These are phyloP conservation scores for Alentia gelatinosa DNA, from an alignment of 2,888 invertebrate species.

Conservation along the genomic window DNA sequence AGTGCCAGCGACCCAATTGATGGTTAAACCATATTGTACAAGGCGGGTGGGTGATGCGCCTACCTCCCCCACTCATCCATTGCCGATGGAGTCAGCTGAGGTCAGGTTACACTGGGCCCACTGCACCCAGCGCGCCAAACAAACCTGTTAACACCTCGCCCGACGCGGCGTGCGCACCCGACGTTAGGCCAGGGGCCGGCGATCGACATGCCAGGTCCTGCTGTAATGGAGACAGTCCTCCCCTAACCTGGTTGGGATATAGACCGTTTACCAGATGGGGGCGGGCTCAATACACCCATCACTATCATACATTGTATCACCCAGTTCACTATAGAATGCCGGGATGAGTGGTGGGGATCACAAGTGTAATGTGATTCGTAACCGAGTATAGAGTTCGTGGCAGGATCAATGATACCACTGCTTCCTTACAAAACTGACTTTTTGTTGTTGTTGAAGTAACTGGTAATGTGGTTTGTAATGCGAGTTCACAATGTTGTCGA, in stretches of 20 bases:
- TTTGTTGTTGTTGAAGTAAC: no score
- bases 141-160: constrained; percentile 14
- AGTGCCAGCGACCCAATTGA: background rate
- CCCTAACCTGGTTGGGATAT: background rate
- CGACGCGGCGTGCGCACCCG: background rate
- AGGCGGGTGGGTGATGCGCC: background rate
- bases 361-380: no score
- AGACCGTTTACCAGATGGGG: background rate
- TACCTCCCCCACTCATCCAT: background rate
- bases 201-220: background rate
- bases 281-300: no score
- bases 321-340: no score
- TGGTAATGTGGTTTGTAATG: no score
- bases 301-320: no score
- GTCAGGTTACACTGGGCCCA: constrained; percentile 30
- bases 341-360: no score
- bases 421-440: no score
- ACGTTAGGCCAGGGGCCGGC: background rate
- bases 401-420: no score
- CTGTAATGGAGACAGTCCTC: background rate
- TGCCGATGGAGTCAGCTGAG: background rate
- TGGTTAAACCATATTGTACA: constrained; percentile 32
- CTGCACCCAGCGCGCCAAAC: background rate
- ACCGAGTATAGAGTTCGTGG: no score
- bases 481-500: no score